Conservation (phyloP, 2,888 invertebrate genomes). For the Nephrotoma guestfalica region DNA sequence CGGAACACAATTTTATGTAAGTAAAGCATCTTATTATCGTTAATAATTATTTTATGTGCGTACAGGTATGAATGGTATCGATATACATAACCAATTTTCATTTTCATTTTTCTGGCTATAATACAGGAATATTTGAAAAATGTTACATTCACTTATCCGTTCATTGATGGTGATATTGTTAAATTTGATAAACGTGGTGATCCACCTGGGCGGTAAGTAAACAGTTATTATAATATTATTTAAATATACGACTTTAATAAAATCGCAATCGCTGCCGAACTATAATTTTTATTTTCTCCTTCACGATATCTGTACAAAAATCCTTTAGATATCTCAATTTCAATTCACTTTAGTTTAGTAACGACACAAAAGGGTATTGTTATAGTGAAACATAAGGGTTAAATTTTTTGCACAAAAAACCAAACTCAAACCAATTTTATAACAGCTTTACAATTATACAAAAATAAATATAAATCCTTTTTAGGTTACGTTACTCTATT, state of each 20-base stretch:
- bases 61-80: not conserved
- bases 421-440: not conserved
- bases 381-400: not conserved
- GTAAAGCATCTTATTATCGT: not conserved
- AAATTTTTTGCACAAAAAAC: not conserved
- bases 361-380: not conserved
- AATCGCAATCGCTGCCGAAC: not conserved
- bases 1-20: constrained; percentile 45
- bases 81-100: not conserved
- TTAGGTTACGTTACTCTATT: not conserved
- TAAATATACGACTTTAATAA: not conserved
- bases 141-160: constrained; percentile 40
- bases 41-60: constrained; percentile 17
- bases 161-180: constrained; percentile 43
- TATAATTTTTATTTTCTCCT: not conserved
- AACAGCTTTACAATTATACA: not conserved
- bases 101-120: not conserved
- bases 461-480: not conserved
- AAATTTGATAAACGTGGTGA: constrained; percentile 58
- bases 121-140: constrained; percentile 50
- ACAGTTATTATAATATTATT: not conserved
- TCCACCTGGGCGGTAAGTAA: constrained; percentile 54
- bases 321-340: not conserved
- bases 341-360: not conserved
- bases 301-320: not conserved